phyloP scores from a whole-genome alignment of 1,140 invertebrate genomes.

The Chlorops oryzae region DNA sequence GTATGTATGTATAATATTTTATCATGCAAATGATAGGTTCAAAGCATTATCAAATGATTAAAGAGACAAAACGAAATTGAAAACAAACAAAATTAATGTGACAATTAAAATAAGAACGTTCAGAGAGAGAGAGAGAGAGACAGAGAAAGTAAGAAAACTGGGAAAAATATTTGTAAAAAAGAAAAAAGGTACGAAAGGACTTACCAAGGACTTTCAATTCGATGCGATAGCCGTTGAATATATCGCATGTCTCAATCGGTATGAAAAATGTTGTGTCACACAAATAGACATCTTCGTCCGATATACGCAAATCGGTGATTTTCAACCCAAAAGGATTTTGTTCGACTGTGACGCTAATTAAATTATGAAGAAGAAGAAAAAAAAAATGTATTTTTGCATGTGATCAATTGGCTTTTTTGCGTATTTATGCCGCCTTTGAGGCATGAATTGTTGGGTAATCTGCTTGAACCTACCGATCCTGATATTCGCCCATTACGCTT shows the following conservation, averaged over 20 bases:
- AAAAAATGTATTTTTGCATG: neutral
- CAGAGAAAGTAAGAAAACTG: no score
- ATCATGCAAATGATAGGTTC: no score
- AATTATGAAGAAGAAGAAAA: conserved; percentile 3
- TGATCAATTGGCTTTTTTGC: neutral
- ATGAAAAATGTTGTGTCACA: conserved; percentile 49
- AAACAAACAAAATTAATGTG: neutral
- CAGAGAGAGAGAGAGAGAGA: neutral
- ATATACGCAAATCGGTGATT: conserved; percentile 44
- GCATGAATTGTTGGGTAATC: no score
- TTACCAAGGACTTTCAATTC: conserved; percentile 46
- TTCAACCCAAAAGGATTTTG: conserved; percentile 43
- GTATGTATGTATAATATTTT: no score
- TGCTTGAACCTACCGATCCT: conserved; percentile 68
- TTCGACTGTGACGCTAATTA: conserved; percentile 35
- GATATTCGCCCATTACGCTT: conserved; percentile 62
- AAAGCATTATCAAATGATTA: conserved; percentile 17
- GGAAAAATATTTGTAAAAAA: no score
- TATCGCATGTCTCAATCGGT: conserved; percentile 47
- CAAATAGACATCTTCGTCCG: conserved; percentile 45
- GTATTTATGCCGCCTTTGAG: neutral
- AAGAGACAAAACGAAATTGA: conserved; percentile 11
- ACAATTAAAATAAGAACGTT: neutral
- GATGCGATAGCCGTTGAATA: conserved; percentile 45
- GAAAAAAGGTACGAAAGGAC: conserved; percentile 11